These are phyloP conservation scores for Cephalopterus ornatus DNA, from an alignment of 2,113 vertebrate genomes.

Conservation along the genomic window DNA sequence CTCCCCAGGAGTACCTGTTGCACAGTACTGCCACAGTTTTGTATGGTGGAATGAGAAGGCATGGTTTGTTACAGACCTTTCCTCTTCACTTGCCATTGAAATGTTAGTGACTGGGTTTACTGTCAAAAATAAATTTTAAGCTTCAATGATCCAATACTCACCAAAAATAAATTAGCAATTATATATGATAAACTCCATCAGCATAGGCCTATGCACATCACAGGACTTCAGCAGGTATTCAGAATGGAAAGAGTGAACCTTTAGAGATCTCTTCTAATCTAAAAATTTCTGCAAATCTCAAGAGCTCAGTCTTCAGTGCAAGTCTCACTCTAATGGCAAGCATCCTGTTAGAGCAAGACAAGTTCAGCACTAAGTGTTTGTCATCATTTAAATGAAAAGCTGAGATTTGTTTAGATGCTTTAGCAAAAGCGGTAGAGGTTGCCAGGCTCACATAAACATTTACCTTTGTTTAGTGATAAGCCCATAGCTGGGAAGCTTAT, in stretches of 20 bases:
- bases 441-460: constrained; percentile 15
- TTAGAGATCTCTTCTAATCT: neutral
- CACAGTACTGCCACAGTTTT: neutral
- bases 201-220: neutral
- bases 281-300: neutral
- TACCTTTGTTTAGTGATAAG: constrained; percentile 27
- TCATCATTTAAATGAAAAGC: neutral
- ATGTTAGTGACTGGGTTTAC: too few relatives aligned
- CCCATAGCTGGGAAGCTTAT: neutral
- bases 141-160: too few relatives aligned
- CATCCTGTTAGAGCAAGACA: neutral
- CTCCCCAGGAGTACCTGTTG: neutral
- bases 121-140: too few relatives aligned
- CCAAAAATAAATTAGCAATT: too few relatives aligned
- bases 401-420: constrained; percentile 4
- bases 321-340: neutral
- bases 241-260: neutral
- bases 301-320: neutral
- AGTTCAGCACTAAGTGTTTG: neutral
- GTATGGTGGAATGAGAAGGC: neutral
- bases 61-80: neutral
- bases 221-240: neutral
- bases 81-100: too few relatives aligned
- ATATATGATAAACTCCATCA: neutral
- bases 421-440: neutral